phyloP scores from a whole-genome alignment of 1,140 invertebrate species.

The Aphidius ervi region DNA sequence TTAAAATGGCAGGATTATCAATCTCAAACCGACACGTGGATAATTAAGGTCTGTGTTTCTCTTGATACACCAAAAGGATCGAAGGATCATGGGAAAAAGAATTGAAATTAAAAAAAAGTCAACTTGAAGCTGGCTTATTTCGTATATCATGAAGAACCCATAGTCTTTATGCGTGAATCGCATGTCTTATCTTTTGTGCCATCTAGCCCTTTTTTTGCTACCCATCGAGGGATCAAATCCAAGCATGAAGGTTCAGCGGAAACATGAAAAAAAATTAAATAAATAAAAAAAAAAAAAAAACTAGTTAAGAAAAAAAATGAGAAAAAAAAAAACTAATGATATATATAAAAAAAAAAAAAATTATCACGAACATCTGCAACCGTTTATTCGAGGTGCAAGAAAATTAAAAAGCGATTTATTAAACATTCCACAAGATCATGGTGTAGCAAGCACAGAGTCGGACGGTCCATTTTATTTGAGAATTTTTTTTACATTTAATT shows the following conservation, averaged over 20 bases:
- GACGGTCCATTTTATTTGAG: neutral
- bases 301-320: too few relatives aligned
- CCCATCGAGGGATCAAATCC: constrained; percentile 19
- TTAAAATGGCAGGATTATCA: constrained; percentile 33
- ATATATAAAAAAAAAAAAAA: too few relatives aligned
- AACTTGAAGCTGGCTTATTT: constrained; percentile 16
- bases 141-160: constrained; percentile 27
- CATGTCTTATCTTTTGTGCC: constrained; percentile 45
- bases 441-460: too few relatives aligned
- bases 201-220: constrained; percentile 36
- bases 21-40: constrained; percentile 41
- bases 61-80: constrained; percentile 11
- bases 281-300: too few relatives aligned
- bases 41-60: constrained; percentile 38
- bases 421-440: too few relatives aligned
- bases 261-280: too few relatives aligned
- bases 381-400: too few relatives aligned
- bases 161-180: constrained; percentile 40
- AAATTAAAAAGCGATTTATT: too few relatives aligned
- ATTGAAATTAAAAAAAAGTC: constrained; percentile 22
- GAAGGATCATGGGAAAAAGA: too few relatives aligned
- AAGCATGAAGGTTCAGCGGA: too few relatives aligned
- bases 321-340: too few relatives aligned
- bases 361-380: too few relatives aligned
- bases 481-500: constrained; percentile 1